These are phyloP conservation scores for Drosophila persimilis DNA, from an alignment of 1,140 invertebrate species.

Conservation along the genomic window DNA sequence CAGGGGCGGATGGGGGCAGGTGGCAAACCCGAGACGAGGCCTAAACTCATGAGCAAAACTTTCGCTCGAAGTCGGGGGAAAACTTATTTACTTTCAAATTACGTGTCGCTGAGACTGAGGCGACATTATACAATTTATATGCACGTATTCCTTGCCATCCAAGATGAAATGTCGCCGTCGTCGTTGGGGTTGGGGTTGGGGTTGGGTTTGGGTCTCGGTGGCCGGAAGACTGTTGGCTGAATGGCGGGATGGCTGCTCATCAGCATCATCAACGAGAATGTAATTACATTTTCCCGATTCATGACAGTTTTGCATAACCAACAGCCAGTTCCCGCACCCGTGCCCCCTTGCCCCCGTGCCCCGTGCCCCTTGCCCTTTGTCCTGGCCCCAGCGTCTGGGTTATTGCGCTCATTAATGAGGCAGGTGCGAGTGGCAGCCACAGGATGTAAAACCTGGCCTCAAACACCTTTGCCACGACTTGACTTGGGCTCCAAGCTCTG, in stretches of 20 bases:
- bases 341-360: conserved; percentile 31
- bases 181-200: too few relatives aligned
- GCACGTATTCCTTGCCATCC: conserved; percentile 67
- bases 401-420: conserved; percentile 74
- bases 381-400: conserved; percentile 22
- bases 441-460: conserved; percentile 36
- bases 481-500: conserved; percentile 1
- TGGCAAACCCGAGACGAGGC: conserved; percentile 9
- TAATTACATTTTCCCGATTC: conserved; percentile 79
- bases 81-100: conserved; percentile 75
- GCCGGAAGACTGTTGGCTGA: not conserved
- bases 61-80: conserved; percentile 40
- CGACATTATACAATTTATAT: conserved; percentile 77
- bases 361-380: conserved; percentile 18
- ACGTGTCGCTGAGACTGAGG: conserved; percentile 58
- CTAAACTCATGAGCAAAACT: conserved; percentile 52
- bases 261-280: conserved; percentile 72
- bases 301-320: conserved; percentile 76
- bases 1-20: not conserved
- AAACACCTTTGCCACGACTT: conserved; percentile 20
- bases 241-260: conserved; percentile 36
- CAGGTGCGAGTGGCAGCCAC: conserved; percentile 51
- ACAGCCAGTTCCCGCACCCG: conserved; percentile 23
- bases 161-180: conserved; percentile 62
- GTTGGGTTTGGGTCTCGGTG: conserved; percentile 16